A percentile compares a stretch with the other conserved stretches of the same genome.
These are phyloP conservation scores for Catostomus latipinnis DNA, from an alignment of 2,797 vertebrate species.

Conservation along the genomic window DNA sequence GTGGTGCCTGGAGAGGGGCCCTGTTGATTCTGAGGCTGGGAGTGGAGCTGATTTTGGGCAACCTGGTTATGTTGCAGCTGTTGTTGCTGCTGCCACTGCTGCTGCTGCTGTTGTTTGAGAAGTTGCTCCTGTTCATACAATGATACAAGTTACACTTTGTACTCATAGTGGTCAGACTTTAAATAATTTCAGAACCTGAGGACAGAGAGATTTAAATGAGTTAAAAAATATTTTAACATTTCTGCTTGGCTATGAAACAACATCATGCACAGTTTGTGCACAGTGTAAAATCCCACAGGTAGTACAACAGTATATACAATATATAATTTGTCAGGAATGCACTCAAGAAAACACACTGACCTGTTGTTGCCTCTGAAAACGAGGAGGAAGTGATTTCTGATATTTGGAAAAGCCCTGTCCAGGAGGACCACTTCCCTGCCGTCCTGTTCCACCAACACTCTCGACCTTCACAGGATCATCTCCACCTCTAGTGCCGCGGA, in stretches of 20 bases:
- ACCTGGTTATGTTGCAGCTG: conserved; percentile 82
- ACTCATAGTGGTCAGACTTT: background rate
- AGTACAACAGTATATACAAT: too few relatives aligned
- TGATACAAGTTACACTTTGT: background rate
- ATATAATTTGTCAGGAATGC: background rate
- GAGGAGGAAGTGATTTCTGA: conserved; percentile 93
- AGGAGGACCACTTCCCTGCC: conserved; percentile 77
- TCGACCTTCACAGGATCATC: conserved; percentile 81
- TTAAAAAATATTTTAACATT: background rate
- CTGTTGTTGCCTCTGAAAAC: conserved; percentile 95
- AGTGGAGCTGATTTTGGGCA: conserved; percentile 78
- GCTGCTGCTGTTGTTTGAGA: conserved; percentile 77
- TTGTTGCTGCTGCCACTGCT: conserved; percentile 54
- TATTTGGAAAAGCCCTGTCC: conserved; percentile 90
- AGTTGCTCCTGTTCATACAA: conserved; percentile 77
- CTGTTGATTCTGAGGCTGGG: conserved; percentile 76
- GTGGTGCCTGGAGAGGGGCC: conserved; percentile 74
- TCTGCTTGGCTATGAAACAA: background rate
- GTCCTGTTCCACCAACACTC: conserved; percentile 71
- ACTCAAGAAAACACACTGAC: conserved; percentile 65
- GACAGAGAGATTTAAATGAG: too few relatives aligned
- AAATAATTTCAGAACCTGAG: background rate
- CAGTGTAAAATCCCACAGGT: background rate
- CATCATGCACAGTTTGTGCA: background rate
- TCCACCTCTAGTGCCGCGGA: conserved; percentile 69